A percentile compares a stretch with the other conserved stretches of the same genome.
phyloP scores from a whole-genome alignment of 2,113 vertebrate species.

The Aldabrachelys gigantea region DNA sequence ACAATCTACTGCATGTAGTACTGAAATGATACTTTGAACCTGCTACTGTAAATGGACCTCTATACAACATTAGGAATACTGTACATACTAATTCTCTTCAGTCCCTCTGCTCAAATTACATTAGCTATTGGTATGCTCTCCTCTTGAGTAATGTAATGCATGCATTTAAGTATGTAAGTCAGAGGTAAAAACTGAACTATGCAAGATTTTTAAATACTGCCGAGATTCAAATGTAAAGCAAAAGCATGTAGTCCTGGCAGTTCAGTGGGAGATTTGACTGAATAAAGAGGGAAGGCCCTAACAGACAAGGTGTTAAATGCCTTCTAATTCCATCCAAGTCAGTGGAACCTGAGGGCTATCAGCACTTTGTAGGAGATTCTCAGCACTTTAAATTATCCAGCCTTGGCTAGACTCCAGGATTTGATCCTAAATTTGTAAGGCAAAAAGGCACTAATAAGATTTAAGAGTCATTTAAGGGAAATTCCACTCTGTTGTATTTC shows the following conservation, averaged over 20 bases:
- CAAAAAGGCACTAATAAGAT: neutral
- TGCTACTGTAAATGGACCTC: neutral
- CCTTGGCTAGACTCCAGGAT: fast-evolving
- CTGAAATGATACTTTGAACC: neutral
- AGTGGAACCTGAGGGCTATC: fast-evolving
- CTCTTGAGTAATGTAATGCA: neutral
- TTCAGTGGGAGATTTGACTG: neutral
- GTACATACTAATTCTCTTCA: fast-evolving
- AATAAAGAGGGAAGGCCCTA: fast-evolving
- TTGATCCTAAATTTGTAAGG: neutral
- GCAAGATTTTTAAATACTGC: neutral
- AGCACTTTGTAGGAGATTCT: neutral
- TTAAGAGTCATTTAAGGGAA: neutral
- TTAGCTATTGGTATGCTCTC: neutral
- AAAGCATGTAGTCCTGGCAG: neutral
- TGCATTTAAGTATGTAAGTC: neutral
- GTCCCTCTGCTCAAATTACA: fast-evolving
- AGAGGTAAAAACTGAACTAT: neutral
- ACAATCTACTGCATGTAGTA: neutral
- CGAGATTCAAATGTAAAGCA: fast-evolving
- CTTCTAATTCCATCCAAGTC: neutral
- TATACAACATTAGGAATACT: neutral
- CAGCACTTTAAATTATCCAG: neutral
- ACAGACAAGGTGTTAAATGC: fast-evolving
- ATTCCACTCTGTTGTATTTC: neutral